Base-by-base conservation (phyloP, 2,113 vertebrate species). In the Prietella phreatophila region DNA sequence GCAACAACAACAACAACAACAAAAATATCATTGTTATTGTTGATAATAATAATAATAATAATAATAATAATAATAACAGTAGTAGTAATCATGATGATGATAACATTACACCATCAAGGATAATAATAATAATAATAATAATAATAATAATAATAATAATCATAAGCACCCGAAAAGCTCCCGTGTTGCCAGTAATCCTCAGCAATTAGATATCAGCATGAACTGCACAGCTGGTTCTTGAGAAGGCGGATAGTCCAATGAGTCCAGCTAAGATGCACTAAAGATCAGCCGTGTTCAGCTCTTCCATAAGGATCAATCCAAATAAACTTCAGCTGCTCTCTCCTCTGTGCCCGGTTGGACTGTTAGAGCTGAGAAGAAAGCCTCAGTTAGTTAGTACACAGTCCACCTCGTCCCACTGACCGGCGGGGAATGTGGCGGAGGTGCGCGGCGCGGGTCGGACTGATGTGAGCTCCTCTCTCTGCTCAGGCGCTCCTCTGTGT, bases 401-500 rank as follows among this genome's bases (percentile, higher is more conserved):
- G 30, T 47, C 80, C 81, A 79, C 39, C 84, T 75, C 65, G 78
- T 85, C 85, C 78, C 71, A 27, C 42, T 82, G 50, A 75, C 42
- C 63, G 61, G 76, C 19, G 65, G n/a, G 73, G 85, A 65, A 56
- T 47, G 42, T n/a, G 42, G 27, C 27, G 67, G 36, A 88, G 33
- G 50, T 33, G 60, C n/a, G n/a, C 50, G 36, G 58, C 58, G 17
- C 47, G 56, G 30, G 11, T 7, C 13, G 30, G 78, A n/a, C 61
- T 55, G 39, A 30, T n/a, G n/a, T 33, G 58, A 67, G 73, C 86
- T 85, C 60, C 79, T 80, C 79, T 80, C 82, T 65, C 71, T 78
- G 87, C 83, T 50, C 87, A 42, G 33, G 79, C 55, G 78, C 90
- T 86, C 85, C 53, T 86, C 90, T 86, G 89, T 85, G 87, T 91